Percentiles rank a stretch among this genome's conserved stretches.
These are phyloP conservation scores for Sphecodes monilicornis DNA, from an alignment of 2,888 invertebrate genomes.

Conservation along the genomic window DNA sequence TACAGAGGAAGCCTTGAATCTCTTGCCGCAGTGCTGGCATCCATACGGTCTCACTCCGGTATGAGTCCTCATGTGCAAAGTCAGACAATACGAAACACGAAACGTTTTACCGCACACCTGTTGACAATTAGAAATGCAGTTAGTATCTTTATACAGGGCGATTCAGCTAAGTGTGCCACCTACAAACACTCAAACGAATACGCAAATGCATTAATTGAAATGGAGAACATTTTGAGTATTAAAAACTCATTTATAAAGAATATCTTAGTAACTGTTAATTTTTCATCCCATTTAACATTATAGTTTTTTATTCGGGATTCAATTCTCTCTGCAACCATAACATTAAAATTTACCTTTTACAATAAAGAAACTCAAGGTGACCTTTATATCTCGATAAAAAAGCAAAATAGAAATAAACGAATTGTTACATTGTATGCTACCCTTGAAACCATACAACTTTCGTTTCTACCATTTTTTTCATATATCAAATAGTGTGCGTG, in stretches of 20 bases:
- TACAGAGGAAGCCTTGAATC: slow-evolving; percentile 92
- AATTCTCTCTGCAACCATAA: too few relatives aligned
- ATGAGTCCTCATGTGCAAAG: slow-evolving; percentile 92
- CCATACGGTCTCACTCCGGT: slow-evolving; percentile 91
- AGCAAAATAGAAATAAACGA: too few relatives aligned
- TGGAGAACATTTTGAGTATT: too few relatives aligned
- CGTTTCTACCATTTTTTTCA: neutral
- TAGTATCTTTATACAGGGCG: neutral
- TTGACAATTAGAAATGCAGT: neutral
- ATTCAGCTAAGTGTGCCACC: neutral
- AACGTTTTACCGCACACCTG: slow-evolving; percentile 92
- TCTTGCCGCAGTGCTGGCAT: slow-evolving; percentile 89
- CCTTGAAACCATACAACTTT: neutral
- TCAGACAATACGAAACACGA: slow-evolving; percentile 92
- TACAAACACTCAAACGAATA: neutral
- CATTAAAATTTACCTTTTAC: too few relatives aligned
- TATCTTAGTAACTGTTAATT: too few relatives aligned
- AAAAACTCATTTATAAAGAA: too few relatives aligned
- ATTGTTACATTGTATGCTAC: neutral
- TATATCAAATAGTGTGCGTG: neutral
- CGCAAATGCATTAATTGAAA: too few relatives aligned
- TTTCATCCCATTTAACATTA: too few relatives aligned
- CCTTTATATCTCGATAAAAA: too few relatives aligned
- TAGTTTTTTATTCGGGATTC: too few relatives aligned
- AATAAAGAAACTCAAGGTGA: too few relatives aligned